These are phyloP conservation scores for Myoxocephalus aenaeus DNA, from an alignment of 2,797 vertebrate genomes.

Conservation along the genomic window DNA sequence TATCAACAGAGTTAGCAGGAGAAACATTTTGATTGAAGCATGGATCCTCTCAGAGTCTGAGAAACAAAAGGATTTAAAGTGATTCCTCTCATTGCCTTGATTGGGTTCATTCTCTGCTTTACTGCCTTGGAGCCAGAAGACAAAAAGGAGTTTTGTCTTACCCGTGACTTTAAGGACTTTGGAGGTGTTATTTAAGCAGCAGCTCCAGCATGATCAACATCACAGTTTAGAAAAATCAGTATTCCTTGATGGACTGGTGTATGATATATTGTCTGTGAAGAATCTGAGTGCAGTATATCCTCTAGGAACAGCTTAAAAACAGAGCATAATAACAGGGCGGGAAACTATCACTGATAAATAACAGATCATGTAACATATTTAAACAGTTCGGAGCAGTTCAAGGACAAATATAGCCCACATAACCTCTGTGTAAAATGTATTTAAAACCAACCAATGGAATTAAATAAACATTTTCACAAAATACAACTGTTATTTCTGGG, in stretches of 20 bases:
- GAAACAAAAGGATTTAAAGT: constrained; percentile 43
- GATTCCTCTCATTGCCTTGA: constrained; percentile 43
- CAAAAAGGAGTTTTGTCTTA: not conserved
- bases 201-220: constrained; percentile 23
- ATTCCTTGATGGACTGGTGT: constrained; percentile 30
- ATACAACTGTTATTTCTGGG: not conserved
- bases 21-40: constrained; percentile 42
- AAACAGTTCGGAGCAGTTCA: constrained; percentile 24
- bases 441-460: not conserved
- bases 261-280: constrained; percentile 28
- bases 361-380: constrained; percentile 29
- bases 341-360: constrained; percentile 37
- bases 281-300: constrained; percentile 32
- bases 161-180: constrained; percentile 6
- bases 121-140: constrained; percentile 18
- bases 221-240: constrained; percentile 9
- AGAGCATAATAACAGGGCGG: constrained; percentile 22
- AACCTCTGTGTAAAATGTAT: not conserved
- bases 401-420: constrained; percentile 12
- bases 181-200: constrained; percentile 41
- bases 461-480: not conserved
- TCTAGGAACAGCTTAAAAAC: constrained; percentile 22
- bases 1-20: constrained; percentile 20
- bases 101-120: constrained; percentile 33
- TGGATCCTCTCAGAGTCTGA: constrained; percentile 10